phyloP scores from a whole-genome alignment of 1,140 invertebrate species.

The Adelges cooleyi region DNA sequence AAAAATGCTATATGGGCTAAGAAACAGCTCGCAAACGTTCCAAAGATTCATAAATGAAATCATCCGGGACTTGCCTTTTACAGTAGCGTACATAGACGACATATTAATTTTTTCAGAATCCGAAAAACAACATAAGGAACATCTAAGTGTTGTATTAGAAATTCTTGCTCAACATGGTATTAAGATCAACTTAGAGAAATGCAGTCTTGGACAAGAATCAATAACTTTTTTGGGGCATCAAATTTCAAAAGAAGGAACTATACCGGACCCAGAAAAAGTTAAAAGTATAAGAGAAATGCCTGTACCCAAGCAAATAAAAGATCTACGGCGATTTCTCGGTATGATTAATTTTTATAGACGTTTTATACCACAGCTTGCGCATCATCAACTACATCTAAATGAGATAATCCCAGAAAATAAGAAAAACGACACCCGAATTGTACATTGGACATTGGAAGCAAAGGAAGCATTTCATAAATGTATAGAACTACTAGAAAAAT shows the following conservation, averaged over 20 bases:
- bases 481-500: conserved; percentile 33
- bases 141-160: conserved; percentile 31
- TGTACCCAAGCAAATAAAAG: background rate
- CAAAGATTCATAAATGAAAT: conserved; percentile 29
- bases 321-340: conserved; percentile 32
- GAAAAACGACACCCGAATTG: conserved; percentile 4
- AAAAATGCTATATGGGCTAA: conserved; percentile 26
- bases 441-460: conserved; percentile 28
- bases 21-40: conserved; percentile 24
- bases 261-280: conserved; percentile 35
- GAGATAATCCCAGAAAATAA: conserved; percentile 13
- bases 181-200: conserved; percentile 36
- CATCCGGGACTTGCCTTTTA: conserved; percentile 35
- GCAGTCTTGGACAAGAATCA: conserved; percentile 34
- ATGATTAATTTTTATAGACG: conserved; percentile 32
- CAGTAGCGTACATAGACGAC: conserved; percentile 39
- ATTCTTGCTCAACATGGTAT: conserved; percentile 34
- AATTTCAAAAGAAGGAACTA: conserved; percentile 34
- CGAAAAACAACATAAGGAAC: conserved; percentile 34
- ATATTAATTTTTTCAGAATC: conserved; percentile 40
- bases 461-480: conserved; percentile 33
- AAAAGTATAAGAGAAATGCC: conserved; percentile 16
- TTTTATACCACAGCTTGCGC: conserved; percentile 30
- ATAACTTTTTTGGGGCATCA: conserved; percentile 36
- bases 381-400: conserved; percentile 23